These are phyloP conservation scores for Loripinus fragilis DNA, from an alignment of 2,888 invertebrate genomes.

Conservation along the genomic window DNA sequence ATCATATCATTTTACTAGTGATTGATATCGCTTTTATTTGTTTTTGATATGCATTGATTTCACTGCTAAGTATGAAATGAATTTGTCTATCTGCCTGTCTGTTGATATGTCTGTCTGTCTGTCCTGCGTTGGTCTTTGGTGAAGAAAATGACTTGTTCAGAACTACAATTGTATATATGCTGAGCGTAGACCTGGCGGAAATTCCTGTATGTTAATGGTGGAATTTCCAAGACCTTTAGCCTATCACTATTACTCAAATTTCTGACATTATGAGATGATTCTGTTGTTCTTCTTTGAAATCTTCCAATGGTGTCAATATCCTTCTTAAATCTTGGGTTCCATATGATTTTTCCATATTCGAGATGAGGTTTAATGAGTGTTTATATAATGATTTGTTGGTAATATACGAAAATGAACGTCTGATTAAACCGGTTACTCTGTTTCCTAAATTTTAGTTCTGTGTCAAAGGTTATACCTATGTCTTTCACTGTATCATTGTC, in stretches of 20 bases:
- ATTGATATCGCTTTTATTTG: no score
- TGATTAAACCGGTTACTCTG: slow-evolving; percentile 19
- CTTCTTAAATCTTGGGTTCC: not conserved
- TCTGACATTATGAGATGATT: slow-evolving; percentile 4
- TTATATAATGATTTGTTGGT: slow-evolving; percentile 24
- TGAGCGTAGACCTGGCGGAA: no score
- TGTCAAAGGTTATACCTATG: slow-evolving; percentile 30
- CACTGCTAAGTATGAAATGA: no score
- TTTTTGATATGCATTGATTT: no score
- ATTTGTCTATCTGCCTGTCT: no score
- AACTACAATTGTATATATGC: no score
- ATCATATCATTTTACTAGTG: no score
- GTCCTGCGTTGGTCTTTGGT: no score
- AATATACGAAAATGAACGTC: slow-evolving; percentile 27
- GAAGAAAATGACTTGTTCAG: no score
- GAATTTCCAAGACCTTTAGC: slow-evolving; percentile 18
- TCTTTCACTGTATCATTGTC: slow-evolving; percentile 4
- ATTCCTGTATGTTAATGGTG: slow-evolving; percentile 21
- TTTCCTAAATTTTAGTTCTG: slow-evolving; percentile 32
- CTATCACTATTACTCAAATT: not conserved
- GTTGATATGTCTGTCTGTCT: no score
- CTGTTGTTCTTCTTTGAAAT: slow-evolving; percentile 17
- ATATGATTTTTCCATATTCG: slow-evolving; percentile 31
- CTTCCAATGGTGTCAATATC: slow-evolving; percentile 24
- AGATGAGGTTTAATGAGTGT: slow-evolving; percentile 26